A percentile compares a stretch with the other conserved stretches of the same genome.
Conservation (phyloP, 2,888 invertebrate species). For the Tenthredo livida region DNA sequence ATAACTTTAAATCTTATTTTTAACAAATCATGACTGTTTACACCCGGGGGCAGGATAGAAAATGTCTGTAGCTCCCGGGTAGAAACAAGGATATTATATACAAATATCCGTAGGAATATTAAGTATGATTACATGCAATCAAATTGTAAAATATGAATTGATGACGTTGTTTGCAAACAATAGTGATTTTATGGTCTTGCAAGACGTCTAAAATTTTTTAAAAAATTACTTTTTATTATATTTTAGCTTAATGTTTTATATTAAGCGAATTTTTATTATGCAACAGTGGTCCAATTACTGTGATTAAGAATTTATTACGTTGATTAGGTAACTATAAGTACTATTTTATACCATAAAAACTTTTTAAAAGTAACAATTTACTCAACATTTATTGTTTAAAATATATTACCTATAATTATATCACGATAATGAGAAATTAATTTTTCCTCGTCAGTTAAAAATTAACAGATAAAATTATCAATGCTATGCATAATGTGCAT, state of each 20-base stretch:
- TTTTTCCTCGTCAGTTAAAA: not conserved
- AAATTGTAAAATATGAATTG: not conserved
- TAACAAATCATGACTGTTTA: not conserved
- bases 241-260: not conserved
- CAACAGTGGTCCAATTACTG: not conserved
- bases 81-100: conserved; percentile 8
- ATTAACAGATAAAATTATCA: not conserved
- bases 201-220: not conserved
- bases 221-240: not conserved
- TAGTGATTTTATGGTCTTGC: not conserved
- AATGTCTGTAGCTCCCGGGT: not conserved
- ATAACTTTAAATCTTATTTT: not conserved
- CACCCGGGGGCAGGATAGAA: not conserved
- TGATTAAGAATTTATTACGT: not conserved
- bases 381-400: not conserved
- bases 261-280: not conserved
- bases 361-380: not conserved
- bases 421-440: not conserved
- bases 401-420: not conserved
- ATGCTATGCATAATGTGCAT: not conserved
- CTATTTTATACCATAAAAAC: not conserved
- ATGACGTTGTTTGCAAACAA: not conserved
- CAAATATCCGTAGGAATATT: not conserved
- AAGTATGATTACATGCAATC: not conserved
- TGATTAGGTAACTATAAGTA: not conserved